phyloP scores from a whole-genome alignment of 1,140 invertebrate species.

The Aphis gossypii region DNA sequence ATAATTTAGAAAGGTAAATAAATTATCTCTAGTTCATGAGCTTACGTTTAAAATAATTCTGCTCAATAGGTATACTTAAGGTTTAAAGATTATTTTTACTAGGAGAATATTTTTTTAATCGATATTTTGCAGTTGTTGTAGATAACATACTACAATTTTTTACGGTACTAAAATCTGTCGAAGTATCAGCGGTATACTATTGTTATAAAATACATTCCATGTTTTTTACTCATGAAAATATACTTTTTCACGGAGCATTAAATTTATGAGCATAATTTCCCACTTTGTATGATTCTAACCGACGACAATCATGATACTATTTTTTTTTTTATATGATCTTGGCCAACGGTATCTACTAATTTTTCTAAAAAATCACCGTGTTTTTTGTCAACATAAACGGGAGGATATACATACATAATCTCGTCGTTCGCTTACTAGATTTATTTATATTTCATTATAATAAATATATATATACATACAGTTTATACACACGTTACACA shows the following conservation, averaged over 20 bases:
- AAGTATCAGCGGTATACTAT: slow-evolving; percentile 48
- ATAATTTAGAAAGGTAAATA: not conserved
- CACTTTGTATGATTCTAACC: slow-evolving; percentile 52
- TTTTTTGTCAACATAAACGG: slow-evolving; percentile 9
- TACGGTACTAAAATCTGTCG: slow-evolving; percentile 39
- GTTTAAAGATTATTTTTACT: not conserved
- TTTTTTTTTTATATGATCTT: slow-evolving; percentile 48
- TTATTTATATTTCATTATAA: not conserved
- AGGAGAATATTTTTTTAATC: not conserved
- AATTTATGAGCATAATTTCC: slow-evolving; percentile 52
- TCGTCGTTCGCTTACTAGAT: not conserved
- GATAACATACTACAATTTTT: slow-evolving; percentile 45
- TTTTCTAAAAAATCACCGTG: slow-evolving; percentile 14
- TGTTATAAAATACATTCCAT: slow-evolving; percentile 54
- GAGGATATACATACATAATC: not conserved
- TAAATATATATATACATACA: not conserved
- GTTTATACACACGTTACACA: not conserved
- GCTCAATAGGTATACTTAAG: no score
- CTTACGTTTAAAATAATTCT: not conserved
- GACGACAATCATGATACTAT: slow-evolving; percentile 50
- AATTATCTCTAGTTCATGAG: not conserved
- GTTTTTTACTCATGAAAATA: slow-evolving; percentile 51
- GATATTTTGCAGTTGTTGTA: slow-evolving; percentile 17
- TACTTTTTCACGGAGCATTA: slow-evolving; percentile 50
- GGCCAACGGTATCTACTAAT: slow-evolving; percentile 35